Conservation (phyloP, 2,113 vertebrate species). For the Bettongia penicillata region DNA sequence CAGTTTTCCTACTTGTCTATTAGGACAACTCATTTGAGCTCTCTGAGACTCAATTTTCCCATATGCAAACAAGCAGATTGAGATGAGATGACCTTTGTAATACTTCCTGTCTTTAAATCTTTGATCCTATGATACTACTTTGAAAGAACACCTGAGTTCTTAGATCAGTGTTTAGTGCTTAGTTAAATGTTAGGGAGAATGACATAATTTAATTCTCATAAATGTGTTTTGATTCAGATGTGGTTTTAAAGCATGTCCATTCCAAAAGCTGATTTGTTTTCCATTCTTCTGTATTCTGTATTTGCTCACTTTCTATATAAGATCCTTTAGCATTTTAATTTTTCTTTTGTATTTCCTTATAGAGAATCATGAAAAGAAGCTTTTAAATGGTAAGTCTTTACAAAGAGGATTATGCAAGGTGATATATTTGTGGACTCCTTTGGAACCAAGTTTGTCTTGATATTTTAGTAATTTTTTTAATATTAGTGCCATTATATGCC, state of each 20-base stretch:
- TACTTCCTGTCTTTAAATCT: neutral
- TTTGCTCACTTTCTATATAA: neutral
- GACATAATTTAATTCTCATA: neutral
- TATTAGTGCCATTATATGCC: neutral
- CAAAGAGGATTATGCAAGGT: neutral
- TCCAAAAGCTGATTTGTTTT: neutral
- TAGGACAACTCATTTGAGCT: neutral
- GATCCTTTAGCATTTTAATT: constrained; percentile 17
- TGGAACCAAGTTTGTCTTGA: neutral
- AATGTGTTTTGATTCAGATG: neutral
- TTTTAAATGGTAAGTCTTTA: constrained; percentile 85
- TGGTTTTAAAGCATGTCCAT: neutral
- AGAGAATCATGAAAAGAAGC: constrained; percentile 79
- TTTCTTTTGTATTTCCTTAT: constrained; percentile 68
- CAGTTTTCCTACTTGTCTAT: neutral
- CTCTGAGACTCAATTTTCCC: neutral
- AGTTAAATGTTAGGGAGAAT: neutral
- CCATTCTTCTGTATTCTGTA: neutral
- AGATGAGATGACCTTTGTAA: neutral
- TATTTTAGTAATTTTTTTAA: neutral
- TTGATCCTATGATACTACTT: neutral
- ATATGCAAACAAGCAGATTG: neutral
- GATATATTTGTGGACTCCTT: neutral
- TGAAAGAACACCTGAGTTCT: neutral
- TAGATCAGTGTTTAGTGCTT: neutral